Percentiles rank a stretch among this genome's conserved stretches.
Evolutionary conservation across 2,888 invertebrate species (phyloP).

Genomic region (Rotaria macrura): DNA sequence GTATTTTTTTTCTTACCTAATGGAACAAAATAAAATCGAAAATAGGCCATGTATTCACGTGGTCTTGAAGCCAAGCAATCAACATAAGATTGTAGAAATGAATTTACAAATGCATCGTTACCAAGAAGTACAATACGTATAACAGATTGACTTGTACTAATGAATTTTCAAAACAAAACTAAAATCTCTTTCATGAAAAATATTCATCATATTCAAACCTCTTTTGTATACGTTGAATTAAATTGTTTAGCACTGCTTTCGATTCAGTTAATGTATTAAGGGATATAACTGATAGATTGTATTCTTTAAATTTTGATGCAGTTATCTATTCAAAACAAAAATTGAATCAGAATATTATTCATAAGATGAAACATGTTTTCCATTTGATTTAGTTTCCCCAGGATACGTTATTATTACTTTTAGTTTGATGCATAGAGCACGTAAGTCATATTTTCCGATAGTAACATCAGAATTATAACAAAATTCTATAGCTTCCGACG

Average conservation of each 20-base stretch:
- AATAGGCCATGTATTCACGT: slow-evolving; percentile 76
- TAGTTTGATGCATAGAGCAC: too few relatives aligned
- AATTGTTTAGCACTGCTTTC: neutral
- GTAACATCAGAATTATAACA: too few relatives aligned
- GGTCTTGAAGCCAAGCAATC: slow-evolving; percentile 76
- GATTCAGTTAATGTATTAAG: neutral
- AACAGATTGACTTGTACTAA: neutral
- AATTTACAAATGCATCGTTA: slow-evolving; percentile 56
- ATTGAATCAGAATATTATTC: neutral
- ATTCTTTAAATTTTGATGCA: neutral
- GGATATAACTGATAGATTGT: neutral
- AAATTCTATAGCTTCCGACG: too few relatives aligned
- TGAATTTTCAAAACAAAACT: neutral
- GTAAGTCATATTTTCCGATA: too few relatives aligned
- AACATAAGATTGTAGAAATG: slow-evolving; percentile 75
- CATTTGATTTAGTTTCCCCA: too few relatives aligned
- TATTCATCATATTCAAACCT: neutral
- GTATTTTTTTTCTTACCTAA: slow-evolving; percentile 49
- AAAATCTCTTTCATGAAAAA: too few relatives aligned
- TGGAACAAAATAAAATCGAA: slow-evolving; percentile 76
- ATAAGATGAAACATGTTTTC: too few relatives aligned
- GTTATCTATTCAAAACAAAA: neutral
- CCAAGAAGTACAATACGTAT: neutral
- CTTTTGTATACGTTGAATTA: slow-evolving; percentile 19
- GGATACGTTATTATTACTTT: too few relatives aligned